Percentiles rank a stretch among this genome's conserved stretches.
Conservation (phyloP, 64 coral and sea anemone genomes). For the Orbicella faveolata region DNA sequence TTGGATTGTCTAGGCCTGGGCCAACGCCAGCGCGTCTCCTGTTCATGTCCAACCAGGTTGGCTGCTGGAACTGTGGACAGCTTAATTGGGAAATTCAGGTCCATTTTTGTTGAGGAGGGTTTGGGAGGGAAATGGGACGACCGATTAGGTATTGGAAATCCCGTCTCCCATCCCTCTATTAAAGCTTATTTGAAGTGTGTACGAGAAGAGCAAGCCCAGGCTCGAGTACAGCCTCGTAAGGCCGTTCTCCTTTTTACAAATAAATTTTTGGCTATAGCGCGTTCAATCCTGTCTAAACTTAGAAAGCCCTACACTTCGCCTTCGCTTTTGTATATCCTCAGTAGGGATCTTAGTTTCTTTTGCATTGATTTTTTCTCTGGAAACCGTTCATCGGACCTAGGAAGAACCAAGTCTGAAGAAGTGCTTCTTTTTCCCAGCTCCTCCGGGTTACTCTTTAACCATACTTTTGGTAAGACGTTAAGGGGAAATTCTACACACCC, state of each 20-base stretch:
- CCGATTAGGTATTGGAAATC: constrained; percentile 22
- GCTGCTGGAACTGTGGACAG: no score
- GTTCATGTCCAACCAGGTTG: background rate
- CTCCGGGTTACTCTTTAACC: constrained; percentile 15
- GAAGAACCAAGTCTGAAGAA: background rate
- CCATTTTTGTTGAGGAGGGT: constrained; percentile 17
- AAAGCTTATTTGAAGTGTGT: no score
- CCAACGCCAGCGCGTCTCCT: constrained; percentile 15
- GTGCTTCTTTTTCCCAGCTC: constrained; percentile 4
- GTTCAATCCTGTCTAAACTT: background rate
- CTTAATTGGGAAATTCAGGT: background rate
- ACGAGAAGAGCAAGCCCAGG: constrained; percentile 46
- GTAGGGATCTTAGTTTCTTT: constrained; percentile 39
- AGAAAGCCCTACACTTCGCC: background rate
- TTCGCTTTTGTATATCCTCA: constrained; percentile 2
- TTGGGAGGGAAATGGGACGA: constrained; percentile 35
- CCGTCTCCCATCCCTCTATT: constrained; percentile 10
- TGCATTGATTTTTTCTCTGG: constrained; percentile 34
- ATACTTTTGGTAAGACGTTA: constrained; percentile 33
- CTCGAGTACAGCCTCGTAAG: constrained; percentile 3
- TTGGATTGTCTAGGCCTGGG: constrained; percentile 5
- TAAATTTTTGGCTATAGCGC: background rate
- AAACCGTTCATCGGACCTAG: constrained; percentile 7
- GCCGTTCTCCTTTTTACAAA: constrained; percentile 20
- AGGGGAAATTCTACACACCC: background rate